Base-by-base conservation (phyloP, 2,797 vertebrate species). In the Hyperoplus lanceolatus region DNA sequence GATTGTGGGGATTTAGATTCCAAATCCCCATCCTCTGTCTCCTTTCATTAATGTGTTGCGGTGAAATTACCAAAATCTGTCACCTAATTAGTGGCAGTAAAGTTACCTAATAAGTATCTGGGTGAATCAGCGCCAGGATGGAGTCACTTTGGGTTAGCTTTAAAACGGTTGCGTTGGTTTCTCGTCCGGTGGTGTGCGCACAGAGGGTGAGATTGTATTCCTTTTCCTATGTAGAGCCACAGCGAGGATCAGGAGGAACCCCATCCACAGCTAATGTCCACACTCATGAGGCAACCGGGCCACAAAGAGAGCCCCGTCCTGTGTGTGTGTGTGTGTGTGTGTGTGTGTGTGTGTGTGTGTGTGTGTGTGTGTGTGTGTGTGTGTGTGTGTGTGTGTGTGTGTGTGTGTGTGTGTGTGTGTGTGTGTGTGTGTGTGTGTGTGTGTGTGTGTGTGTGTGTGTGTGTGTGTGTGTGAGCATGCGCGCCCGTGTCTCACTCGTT, bases 131-230 rank as follows among this genome's bases (percentile, higher is more conserved):
- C 60, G 68, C 51, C 77, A 75, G 63, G 50, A 11, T 36, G 57
- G 29, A 73, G 80, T 79, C 66, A 63, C 7, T 73, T 84, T 74
- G 70, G 65, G 67, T 82, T 70, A 80, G 64, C 13, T 61, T 72
- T 39, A 54, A 67, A 59, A 55, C 10, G 1, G 41, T 59, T 4
- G 2, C 73, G 12, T 77, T 0, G 41, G 70, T 71, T 67, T 70
- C 45, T 41, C 12, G 1, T 46, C 38, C 64, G 79, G 85, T 89
- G 80, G 81, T 84, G 89, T 14, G 62, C 56, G 57, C 64, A 69
- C 90, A 92, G 89, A 90, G 90, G 87, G 89, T 59, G 68, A 73
- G 65, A 71, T 78, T 83, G 66, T 80, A n/a, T 66, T 75, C 67
- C 67, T 76, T 63, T 54, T 79, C 87, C 82, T 1, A 62, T 80